Evolutionary conservation across 2,113 vertebrate genomes (phyloP).

Genomic region (Passer domesticus): DNA sequence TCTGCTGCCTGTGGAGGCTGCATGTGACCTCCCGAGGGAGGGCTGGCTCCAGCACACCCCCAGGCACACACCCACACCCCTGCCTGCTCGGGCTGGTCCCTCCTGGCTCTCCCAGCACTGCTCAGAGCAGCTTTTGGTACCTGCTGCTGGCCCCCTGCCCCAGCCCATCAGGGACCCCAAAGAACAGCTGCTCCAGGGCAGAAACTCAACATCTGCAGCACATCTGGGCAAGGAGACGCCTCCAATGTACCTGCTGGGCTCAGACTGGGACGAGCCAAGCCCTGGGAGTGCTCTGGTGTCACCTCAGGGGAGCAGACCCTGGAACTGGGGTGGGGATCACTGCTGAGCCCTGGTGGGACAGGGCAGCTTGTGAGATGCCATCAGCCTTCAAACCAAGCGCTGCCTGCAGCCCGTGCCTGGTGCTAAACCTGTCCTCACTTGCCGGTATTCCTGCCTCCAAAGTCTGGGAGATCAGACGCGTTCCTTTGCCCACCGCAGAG

Average conservation of each 20-base stretch:
- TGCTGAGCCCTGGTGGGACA: not conserved
- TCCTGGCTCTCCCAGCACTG: not conserved
- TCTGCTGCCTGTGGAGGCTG: not conserved
- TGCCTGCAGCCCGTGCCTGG: not conserved
- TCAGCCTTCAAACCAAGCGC: not conserved
- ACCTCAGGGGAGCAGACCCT: not conserved
- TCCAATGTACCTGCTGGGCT: fast-evolving
- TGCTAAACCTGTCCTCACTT: not conserved
- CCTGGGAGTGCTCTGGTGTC: not conserved
- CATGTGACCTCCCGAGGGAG: not conserved
- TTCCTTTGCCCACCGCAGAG: not conserved
- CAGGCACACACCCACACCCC: fast-evolving
- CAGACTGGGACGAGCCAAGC: not conserved
- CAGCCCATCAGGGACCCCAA: not conserved
- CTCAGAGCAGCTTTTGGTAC: fast-evolving
- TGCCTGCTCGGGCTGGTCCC: not conserved
- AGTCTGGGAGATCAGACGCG: not conserved
- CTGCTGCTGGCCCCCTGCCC: not conserved
- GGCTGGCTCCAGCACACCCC: not conserved
- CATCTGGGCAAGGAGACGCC: fast-evolving
- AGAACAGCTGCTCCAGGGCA: not conserved
- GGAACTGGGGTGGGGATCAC: not conserved
- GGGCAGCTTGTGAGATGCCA: not conserved
- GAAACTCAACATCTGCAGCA: fast-evolving
- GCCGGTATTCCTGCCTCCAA: not conserved